Percentiles rank a stretch among this genome's conserved stretches.
Evolutionary conservation across 2,888 invertebrate species (phyloP).

Genomic region (Drosophila imparisetae): DNA sequence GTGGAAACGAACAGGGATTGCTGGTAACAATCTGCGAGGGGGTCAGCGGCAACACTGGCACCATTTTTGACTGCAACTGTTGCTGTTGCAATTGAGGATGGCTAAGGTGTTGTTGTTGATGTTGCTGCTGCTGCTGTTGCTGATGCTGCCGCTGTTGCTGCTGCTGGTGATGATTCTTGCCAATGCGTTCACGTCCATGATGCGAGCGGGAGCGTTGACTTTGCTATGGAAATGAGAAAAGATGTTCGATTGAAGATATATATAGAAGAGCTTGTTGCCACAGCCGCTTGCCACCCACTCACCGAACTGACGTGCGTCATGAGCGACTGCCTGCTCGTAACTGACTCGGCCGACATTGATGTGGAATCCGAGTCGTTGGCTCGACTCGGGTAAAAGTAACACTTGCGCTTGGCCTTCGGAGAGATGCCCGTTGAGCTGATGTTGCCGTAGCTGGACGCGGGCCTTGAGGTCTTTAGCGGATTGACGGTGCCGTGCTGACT

Average conservation of each 20-base stretch:
- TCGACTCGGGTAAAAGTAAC: constrained; percentile 77
- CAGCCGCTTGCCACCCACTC: constrained; percentile 30
- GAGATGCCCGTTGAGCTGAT: constrained; percentile 82
- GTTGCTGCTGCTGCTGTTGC: constrained; percentile 46
- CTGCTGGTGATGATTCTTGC: constrained; percentile 46
- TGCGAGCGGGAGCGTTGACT: constrained; percentile 65
- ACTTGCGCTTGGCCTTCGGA: constrained; percentile 83
- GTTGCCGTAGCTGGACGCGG: constrained; percentile 82
- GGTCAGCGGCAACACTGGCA: constrained; percentile 70
- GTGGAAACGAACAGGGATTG: constrained; percentile 85
- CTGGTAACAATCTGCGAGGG: constrained; percentile 69
- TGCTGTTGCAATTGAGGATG: constrained; percentile 55
- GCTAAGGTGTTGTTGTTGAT: constrained; percentile 39
- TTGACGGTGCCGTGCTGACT: constrained; percentile 84
- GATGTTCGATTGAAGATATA: not conserved
- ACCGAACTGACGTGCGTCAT: constrained; percentile 85
- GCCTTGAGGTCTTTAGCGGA: constrained; percentile 83
- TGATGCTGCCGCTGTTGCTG: constrained; percentile 49
- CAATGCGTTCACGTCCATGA: constrained; percentile 40
- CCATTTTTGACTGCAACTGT: constrained; percentile 70
- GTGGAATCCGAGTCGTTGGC: constrained; percentile 86
- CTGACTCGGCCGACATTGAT: constrained; percentile 89
- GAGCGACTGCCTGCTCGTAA: constrained; percentile 87
- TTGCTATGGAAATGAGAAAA: constrained; percentile 44
- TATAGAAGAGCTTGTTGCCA: not conserved